Base-by-base conservation (phyloP, 2,888 invertebrate species). In the Cheilosia scutellata region DNA sequence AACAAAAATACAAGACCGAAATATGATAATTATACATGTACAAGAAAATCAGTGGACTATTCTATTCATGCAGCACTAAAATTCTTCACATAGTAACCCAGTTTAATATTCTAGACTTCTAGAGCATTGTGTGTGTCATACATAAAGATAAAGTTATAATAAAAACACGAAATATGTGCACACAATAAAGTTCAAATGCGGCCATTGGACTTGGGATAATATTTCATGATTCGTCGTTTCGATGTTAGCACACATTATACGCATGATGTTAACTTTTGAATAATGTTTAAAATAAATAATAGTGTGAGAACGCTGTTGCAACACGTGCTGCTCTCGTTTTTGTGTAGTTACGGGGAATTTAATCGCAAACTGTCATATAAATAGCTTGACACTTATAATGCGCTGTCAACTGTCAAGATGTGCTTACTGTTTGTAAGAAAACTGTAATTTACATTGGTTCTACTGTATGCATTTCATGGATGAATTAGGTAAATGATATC, bases 151-250 rank as follows among this genome's bases (percentile, higher is more conserved):
- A 78, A 78, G 44, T 29, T 51, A 6, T 5, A 27, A 60, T 37
- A 44, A 33, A 53, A 42, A n/a, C 62, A 9, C 31, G 53, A 47
- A 47, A 44, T 49, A 58, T 27, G 44, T n/a, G 29, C 29, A 40
- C 13, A 47, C 42, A 53, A 16, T 16, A 5, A 57, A 57, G 86
- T 86, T 80, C 76, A 76, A 86, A 80, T 86, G 75, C 86, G 80
- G 80, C 71, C 80, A 86, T 57, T 86, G 76, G 80, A 80, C 86
- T 86, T 72, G 71, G 42, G 33, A 72, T 71, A 71, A 66, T 47
- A 58, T 60, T 58, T 60, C 55, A 58, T 60, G 44, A 65, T 72
- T 44, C 16, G 31, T 58, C 29, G 29, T 33, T 40, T 33, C 31
- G 70, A 49, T 68, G 57, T 47, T 47, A 58, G 63, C 55, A 57